Percentiles rank a stretch among this genome's conserved stretches.
Conservation (phyloP, 1,140 invertebrate genomes). For the Elysia chlorotica region DNA sequence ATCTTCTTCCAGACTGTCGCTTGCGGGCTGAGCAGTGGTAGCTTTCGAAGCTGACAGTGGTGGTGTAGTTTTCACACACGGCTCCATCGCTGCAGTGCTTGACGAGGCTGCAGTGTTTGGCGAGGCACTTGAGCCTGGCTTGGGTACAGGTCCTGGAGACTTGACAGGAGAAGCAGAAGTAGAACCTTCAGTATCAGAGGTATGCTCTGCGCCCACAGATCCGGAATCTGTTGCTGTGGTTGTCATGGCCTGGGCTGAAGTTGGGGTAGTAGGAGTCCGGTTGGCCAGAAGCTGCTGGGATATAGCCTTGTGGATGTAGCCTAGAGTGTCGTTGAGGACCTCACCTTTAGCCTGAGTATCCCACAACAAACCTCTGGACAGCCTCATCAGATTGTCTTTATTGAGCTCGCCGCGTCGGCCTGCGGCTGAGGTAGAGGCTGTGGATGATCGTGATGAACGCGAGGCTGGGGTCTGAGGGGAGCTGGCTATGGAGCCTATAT, state of each 20-base stretch:
- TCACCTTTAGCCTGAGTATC: constrained; percentile 51
- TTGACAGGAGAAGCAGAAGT: too few species aligned
- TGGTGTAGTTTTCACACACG: background rate
- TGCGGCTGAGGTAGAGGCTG: background rate
- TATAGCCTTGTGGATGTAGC: constrained; percentile 51
- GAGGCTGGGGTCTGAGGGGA: background rate
- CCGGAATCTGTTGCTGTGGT: too few species aligned
- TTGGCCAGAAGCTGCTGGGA: constrained; percentile 51
- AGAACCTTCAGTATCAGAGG: too few species aligned
- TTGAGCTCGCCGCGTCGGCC: constrained; percentile 2
- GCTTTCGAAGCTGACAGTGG: background rate
- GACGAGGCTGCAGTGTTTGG: too few species aligned
- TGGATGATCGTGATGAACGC: background rate
- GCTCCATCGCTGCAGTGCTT: background rate
- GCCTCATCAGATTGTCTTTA: constrained; percentile 26
- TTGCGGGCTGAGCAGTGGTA: background rate
- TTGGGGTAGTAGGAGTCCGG: constrained; percentile 18
- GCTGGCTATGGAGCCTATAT: too few species aligned
- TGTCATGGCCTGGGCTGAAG: too few species aligned
- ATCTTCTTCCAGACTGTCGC: background rate
- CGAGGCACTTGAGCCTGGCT: too few species aligned
- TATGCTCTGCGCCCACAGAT: too few species aligned
- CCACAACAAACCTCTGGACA: constrained; percentile 49
- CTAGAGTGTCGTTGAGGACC: constrained; percentile 51
- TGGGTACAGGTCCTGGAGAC: too few species aligned